Evolutionary conservation across 2,888 invertebrate species (phyloP).

Genomic region (Hydriomena furcata): DNA sequence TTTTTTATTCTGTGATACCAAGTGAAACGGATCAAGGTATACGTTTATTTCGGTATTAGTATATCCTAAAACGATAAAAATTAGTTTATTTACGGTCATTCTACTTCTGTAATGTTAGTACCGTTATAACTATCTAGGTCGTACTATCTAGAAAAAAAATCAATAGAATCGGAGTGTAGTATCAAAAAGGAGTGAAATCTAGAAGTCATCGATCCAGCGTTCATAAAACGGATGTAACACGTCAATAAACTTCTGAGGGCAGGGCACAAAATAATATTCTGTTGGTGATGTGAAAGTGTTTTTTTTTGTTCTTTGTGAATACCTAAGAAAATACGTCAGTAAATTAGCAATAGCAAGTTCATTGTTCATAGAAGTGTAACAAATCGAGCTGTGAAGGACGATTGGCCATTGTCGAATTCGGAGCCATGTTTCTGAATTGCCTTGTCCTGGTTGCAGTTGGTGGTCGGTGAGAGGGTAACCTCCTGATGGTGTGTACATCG

Average conservation of each 20-base stretch:
- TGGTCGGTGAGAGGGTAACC: constrained; percentile 78
- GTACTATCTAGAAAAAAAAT: constrained; percentile 40
- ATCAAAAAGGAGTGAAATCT: constrained; percentile 39
- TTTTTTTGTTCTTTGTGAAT: constrained; percentile 27
- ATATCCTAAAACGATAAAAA: constrained; percentile 55
- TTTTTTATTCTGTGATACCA: constrained; percentile 80
- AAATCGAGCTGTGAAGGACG: constrained; percentile 48
- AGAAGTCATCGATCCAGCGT: constrained; percentile 72
- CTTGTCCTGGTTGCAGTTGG: constrained; percentile 75
- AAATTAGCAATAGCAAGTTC: constrained; percentile 22
- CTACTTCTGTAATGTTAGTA: constrained; percentile 62
- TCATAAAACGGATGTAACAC: constrained; percentile 79
- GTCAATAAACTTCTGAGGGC: constrained; percentile 79
- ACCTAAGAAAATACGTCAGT: neutral
- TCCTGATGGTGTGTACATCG: constrained; percentile 95
- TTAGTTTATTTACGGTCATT: constrained; percentile 79
- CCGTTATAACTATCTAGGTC: constrained; percentile 62
- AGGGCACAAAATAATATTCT: constrained; percentile 67
- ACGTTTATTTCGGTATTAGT: constrained; percentile 76
- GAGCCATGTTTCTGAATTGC: constrained; percentile 45
- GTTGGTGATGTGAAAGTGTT: constrained; percentile 74
- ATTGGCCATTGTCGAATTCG: constrained; percentile 42
- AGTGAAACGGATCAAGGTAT: constrained; percentile 93
- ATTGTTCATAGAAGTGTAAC: constrained; percentile 26
- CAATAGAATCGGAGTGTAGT: constrained; percentile 34